A percentile compares a stretch with the other conserved stretches of the same genome.
Conservation (phyloP, 2,888 invertebrate genomes). For the Cyrtodaria siliqua region DNA sequence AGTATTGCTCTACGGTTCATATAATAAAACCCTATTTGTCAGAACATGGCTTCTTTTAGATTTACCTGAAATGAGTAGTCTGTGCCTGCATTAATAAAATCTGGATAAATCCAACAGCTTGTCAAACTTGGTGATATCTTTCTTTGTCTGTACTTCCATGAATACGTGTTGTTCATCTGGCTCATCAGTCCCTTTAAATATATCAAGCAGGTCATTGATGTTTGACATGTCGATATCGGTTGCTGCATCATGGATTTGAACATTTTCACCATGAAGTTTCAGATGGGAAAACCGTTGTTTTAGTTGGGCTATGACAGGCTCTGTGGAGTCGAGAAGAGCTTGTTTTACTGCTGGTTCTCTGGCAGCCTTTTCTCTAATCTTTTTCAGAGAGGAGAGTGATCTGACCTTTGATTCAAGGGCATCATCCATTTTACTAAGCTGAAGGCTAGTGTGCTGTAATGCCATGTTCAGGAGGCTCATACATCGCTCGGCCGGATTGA, state of each 20-base stretch:
- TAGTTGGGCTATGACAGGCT: not conserved
- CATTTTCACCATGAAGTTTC: not conserved
- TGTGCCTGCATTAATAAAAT: not conserved
- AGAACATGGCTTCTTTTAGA: too few species aligned
- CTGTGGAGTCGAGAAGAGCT: conserved; percentile 3
- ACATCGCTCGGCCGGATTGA: conserved; percentile 36
- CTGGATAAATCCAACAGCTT: not conserved
- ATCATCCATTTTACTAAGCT: conserved; percentile 3
- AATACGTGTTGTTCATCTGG: not conserved
- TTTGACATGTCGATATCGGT: conserved; percentile 1
- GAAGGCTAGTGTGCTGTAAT: conserved; percentile 15
- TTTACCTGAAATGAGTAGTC: conserved; percentile 25
- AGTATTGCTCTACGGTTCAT: too few species aligned
- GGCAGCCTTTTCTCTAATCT: not conserved
- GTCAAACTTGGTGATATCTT: conserved; percentile 1
- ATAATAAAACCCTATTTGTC: too few species aligned
- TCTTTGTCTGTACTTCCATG: not conserved
- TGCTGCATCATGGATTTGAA: conserved; percentile 11
- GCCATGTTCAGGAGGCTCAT: conserved; percentile 34
- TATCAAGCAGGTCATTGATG: not conserved
- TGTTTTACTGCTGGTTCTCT: conserved; percentile 14
- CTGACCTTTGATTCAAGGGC: conserved; percentile 1
- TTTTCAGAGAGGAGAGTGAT: not conserved
- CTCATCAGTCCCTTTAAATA: not conserved
- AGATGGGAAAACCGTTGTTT: conserved; percentile 13